Evolutionary conservation across 2,113 vertebrate species (phyloP).

Genomic region (Chlamydotis undulata): DNA sequence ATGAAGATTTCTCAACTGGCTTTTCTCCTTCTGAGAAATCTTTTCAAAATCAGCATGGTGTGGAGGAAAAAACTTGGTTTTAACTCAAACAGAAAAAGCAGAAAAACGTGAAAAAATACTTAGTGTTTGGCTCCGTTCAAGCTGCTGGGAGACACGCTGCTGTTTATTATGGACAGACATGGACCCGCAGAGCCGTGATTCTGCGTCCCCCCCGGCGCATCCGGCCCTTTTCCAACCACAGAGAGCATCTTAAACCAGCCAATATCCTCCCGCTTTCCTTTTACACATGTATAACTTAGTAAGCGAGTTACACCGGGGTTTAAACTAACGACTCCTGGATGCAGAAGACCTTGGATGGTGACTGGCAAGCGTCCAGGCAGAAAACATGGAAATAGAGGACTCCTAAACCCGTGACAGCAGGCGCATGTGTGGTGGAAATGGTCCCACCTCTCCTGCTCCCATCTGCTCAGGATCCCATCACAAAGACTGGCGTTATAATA

Average conservation of each 20-base stretch:
- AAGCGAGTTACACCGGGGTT: background rate
- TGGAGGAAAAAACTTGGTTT: background rate
- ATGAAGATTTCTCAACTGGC: background rate
- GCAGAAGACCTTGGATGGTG: slow-evolving; percentile 7
- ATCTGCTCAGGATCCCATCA: slow-evolving; percentile 47
- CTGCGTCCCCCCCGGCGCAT: fast-evolving
- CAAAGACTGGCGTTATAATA: slow-evolving; percentile 48
- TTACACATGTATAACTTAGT: background rate
- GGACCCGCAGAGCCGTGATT: fast-evolving
- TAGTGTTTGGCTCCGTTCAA: background rate
- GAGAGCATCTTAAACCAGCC: slow-evolving; percentile 16
- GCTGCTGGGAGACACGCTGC: background rate
- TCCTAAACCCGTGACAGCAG: slow-evolving; percentile 2
- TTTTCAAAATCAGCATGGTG: background rate
- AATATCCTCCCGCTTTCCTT: slow-evolving; percentile 25
- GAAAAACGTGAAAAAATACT: background rate
- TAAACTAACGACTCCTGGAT: slow-evolving; percentile 24
- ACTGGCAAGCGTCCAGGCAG: background rate
- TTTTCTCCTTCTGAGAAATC: background rate
- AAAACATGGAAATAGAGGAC: background rate
- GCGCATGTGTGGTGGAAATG: background rate
- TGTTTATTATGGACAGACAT: background rate
- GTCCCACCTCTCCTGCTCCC: slow-evolving; percentile 1
- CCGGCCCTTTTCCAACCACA: background rate
- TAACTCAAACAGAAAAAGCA: background rate